Conservation (phyloP, 2,888 invertebrate genomes). For the Habrosyne pyritoides region DNA sequence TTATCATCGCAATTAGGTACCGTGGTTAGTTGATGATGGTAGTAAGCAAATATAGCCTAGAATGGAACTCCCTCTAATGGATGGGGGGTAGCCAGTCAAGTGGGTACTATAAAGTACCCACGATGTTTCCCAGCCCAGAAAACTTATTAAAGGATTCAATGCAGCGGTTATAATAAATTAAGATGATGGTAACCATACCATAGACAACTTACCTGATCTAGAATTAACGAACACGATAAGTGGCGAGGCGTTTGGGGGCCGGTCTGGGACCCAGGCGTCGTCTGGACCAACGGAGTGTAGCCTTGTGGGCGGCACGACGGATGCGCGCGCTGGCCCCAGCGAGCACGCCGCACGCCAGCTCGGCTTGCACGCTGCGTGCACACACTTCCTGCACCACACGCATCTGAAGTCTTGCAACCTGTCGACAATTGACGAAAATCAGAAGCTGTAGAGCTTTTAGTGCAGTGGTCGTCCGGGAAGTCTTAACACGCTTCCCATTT, state of each 20-base stretch:
- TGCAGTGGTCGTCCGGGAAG: too few relatives aligned
- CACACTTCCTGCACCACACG: slow-evolving; percentile 96
- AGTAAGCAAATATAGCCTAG: too few relatives aligned
- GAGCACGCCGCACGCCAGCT: slow-evolving; percentile 91
- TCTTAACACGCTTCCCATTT: too few relatives aligned
- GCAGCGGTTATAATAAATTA: background rate
- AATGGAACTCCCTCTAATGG: too few relatives aligned
- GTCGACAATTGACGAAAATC: slow-evolving; percentile 10
- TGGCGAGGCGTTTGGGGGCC: slow-evolving; percentile 93
- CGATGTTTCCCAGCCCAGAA: too few relatives aligned
- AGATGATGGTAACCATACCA: too few relatives aligned
- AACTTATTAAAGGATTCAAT: background rate
- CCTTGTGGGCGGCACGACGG: slow-evolving; percentile 96
- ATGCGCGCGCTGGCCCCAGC: slow-evolving; percentile 94
- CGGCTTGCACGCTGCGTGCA: slow-evolving; percentile 96
- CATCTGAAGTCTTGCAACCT: slow-evolving; percentile 98
- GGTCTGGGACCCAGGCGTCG: slow-evolving; percentile 94
- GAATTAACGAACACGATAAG: slow-evolving; percentile 98
- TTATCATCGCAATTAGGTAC: too few relatives aligned
- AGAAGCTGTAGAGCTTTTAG: too few relatives aligned
- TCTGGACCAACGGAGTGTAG: slow-evolving; percentile 95
- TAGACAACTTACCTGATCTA: slow-evolving; percentile 90
- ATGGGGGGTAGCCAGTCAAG: too few relatives aligned
- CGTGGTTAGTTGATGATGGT: too few relatives aligned
- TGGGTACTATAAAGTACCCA: too few relatives aligned